Evolutionary conservation across 2,888 invertebrate species (phyloP), one percentile per base, ranked within the genome.

Genomic region (Cheilosia soror): DNA sequence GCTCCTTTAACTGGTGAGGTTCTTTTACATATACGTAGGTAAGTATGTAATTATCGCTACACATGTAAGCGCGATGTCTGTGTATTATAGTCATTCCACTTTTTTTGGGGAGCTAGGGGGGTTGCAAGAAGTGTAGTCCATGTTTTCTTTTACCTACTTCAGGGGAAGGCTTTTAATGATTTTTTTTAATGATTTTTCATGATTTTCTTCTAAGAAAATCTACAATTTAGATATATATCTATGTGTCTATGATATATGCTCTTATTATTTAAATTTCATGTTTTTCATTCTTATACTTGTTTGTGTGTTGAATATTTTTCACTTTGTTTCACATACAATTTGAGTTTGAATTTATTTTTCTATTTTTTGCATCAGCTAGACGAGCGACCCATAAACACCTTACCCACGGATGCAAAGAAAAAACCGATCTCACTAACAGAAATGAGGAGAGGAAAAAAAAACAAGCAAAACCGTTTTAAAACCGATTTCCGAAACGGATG

Each of bases 401-500:
- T 44, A 31, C 13, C 51, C 49, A 49, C 66, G 49, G 27, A 51
- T 29, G 51, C 5, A 51, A 25, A 20, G 20, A 20, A n/a, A 84
- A 69, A 75, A 66, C 47, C 44, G 69, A 65, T 77, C 53, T 63
- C 49, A 51, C 29, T 29, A 58, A 60, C 15, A 53, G 13, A 47
- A 75, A 65, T 15, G 15, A 55, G 44, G 15, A 6, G 5, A 37
- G 13, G 15, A 44, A 65, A 33, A 29, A 25, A 40, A 62, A 47
- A 9, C 66, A 47, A 73, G 25, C 40, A 49, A 42, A 47, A 75
- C 68, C 76, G 76, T 81, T 72, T 76, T 58, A 5, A 13, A 51
- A 73, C 44, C 72, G 80, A 58, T 72, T 73, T 15, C 76, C 80
- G 85, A 76, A 37, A 62, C 80, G 49, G n/a, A 42, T 49, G 60